A percentile compares a stretch with the other conserved stretches of the same genome.
phyloP scores from a whole-genome alignment of 2,888 invertebrate genomes.

The Drosophila multiciliata region DNA sequence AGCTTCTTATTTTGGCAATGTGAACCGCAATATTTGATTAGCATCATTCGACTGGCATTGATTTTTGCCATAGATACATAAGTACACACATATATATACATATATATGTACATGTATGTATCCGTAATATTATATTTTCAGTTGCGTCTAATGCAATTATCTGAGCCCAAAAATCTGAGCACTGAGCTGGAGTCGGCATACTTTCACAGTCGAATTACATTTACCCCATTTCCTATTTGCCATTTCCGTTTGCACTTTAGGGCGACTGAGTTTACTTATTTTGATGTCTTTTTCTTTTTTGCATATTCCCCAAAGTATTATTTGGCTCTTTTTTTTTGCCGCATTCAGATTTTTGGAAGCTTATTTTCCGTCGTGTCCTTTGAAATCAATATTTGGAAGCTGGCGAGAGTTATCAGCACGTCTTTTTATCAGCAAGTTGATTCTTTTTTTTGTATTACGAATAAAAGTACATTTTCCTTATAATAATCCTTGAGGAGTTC shows the following conservation, averaged over 20 bases:
- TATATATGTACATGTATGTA: neutral
- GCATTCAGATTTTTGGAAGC: slow-evolving; percentile 38
- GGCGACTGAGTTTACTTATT: slow-evolving; percentile 21
- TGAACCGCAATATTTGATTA: slow-evolving; percentile 80
- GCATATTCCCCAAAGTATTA: slow-evolving; percentile 74
- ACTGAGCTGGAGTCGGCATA: slow-evolving; percentile 44
- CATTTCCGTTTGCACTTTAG: slow-evolving; percentile 74
- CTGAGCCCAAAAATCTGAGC: slow-evolving; percentile 64
- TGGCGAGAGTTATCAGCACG: slow-evolving; percentile 3
- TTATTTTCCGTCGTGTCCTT: slow-evolving; percentile 48
- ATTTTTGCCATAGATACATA: slow-evolving; percentile 46
- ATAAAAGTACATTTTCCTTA: neutral
- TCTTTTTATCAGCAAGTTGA: slow-evolving; percentile 5
- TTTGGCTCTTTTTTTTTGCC: slow-evolving; percentile 21
- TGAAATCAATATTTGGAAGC: slow-evolving; percentile 49
- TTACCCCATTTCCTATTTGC: slow-evolving; percentile 50
- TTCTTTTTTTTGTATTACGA: slow-evolving; percentile 11
- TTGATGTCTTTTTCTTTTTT: slow-evolving; percentile 42
- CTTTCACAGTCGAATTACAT: slow-evolving; percentile 55
- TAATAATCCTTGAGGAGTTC: neutral
- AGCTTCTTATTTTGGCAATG: slow-evolving; percentile 52
- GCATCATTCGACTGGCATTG: slow-evolving; percentile 60
- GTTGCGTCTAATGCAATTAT: slow-evolving; percentile 74
- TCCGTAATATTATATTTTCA: slow-evolving; percentile 66
- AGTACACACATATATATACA: neutral